These are phyloP conservation scores for Potamilus streckersoni DNA, from an alignment of 1,140 invertebrate genomes.

Conservation along the genomic window DNA sequence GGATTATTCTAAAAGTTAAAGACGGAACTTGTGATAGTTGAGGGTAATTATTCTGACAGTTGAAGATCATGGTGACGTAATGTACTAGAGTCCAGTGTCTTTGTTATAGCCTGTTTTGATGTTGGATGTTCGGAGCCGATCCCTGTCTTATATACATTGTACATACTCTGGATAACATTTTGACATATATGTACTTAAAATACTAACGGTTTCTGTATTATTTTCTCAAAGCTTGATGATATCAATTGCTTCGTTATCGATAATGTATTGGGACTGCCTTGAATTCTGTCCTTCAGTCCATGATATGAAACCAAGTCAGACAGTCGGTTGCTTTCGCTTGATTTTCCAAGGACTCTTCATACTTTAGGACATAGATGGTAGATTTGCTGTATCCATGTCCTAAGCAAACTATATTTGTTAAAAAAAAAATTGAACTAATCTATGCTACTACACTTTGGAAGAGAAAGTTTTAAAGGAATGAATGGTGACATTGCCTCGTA, in stretches of 20 bases:
- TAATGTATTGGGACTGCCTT: slow-evolving; percentile 11
- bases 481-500: neutral
- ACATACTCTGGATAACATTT: slow-evolving; percentile 50
- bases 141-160: slow-evolving; percentile 67
- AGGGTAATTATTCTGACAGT: slow-evolving; percentile 39
- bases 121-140: slow-evolving; percentile 60
- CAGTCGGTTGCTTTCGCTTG: neutral
- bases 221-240: slow-evolving; percentile 1
- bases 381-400: slow-evolving; percentile 24
- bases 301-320: neutral
- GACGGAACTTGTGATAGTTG: too few relatives aligned
- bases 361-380: slow-evolving; percentile 8
- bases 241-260: neutral
- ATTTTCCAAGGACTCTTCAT: slow-evolving; percentile 2
- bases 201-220: slow-evolving; percentile 4
- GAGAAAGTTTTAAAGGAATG: slow-evolving; percentile 1
- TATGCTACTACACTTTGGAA: slow-evolving; percentile 3
- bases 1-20: too few relatives aligned
- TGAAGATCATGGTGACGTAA: slow-evolving; percentile 62
- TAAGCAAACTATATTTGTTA: slow-evolving; percentile 14
- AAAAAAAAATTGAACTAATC: slow-evolving; percentile 8
- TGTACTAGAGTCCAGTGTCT: slow-evolving; percentile 38
- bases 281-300: neutral
- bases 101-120: slow-evolving; percentile 1
- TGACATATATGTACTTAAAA: slow-evolving; percentile 8